These are phyloP conservation scores for Acanthiza pusilla DNA, from an alignment of 2,797 vertebrate genomes.

Conservation along the genomic window DNA sequence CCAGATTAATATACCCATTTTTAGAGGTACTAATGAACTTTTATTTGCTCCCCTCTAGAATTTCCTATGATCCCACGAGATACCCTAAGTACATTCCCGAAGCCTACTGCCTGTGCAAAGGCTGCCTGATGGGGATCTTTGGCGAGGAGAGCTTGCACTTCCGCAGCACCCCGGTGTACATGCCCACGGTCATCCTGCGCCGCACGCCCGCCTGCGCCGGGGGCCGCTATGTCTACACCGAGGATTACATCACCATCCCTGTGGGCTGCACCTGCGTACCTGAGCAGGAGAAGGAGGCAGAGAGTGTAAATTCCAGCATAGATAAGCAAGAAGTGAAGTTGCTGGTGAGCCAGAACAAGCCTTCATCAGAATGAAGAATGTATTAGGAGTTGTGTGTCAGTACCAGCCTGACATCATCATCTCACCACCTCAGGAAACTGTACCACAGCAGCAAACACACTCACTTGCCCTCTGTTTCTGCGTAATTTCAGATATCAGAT, in stretches of 20 bases:
- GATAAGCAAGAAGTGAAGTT: slow-evolving; percentile 71
- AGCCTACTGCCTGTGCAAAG: slow-evolving; percentile 91
- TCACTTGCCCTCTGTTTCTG: not conserved
- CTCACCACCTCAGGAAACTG: not conserved
- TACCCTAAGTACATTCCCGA: slow-evolving; percentile 91
- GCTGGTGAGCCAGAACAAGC: slow-evolving; percentile 61
- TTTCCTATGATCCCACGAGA: slow-evolving; percentile 83
- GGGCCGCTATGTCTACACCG: slow-evolving; percentile 83
- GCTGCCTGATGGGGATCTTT: slow-evolving; percentile 81
- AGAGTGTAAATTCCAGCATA: slow-evolving; percentile 70
- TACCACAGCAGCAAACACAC: not conserved
- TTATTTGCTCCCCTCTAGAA: slow-evolving; percentile 68
- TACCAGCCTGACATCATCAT: not conserved
- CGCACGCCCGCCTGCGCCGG: slow-evolving; percentile 80
- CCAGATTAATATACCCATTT: not conserved
- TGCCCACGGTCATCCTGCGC: slow-evolving; percentile 85
- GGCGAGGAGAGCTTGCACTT: slow-evolving; percentile 82
- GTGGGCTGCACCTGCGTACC: slow-evolving; percentile 94
- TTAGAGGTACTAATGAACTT: not conserved
- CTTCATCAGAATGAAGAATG: slow-evolving; percentile 44
- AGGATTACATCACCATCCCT: slow-evolving; percentile 85
- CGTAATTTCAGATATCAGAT: not conserved
- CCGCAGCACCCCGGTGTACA: slow-evolving; percentile 86
- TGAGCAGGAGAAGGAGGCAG: slow-evolving; percentile 56
- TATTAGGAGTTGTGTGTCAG: not conserved